These are phyloP conservation scores for Pseudomyrmex cubaensis DNA, from an alignment of 1,140 invertebrate genomes.

Conservation along the genomic window DNA sequence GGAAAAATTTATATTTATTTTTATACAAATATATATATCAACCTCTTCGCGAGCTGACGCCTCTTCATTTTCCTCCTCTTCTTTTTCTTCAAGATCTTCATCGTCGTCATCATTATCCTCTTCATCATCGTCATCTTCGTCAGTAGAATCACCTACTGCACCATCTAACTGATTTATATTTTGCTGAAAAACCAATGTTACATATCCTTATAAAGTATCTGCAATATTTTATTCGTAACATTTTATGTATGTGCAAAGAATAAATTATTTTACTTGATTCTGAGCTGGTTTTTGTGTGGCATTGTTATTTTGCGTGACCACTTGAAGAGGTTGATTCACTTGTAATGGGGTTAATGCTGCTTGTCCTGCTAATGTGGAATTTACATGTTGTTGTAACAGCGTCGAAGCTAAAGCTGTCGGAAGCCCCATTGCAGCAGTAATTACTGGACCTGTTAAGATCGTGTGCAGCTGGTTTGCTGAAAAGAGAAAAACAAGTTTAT, in stretches of 20 bases:
- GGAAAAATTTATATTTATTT: no score
- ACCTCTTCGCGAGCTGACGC: constrained; percentile 87
- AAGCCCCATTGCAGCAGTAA: constrained; percentile 93
- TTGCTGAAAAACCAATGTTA: constrained; percentile 42
- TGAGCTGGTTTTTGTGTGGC: constrained; percentile 75
- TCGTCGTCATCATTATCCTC: constrained; percentile 92
- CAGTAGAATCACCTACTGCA: constrained; percentile 90
- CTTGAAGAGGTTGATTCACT: constrained; percentile 79
- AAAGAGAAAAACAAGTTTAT: constrained; percentile 48
- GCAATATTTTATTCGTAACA: constrained; percentile 18
- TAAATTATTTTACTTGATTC: constrained; percentile 70
- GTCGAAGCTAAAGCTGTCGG: constrained; percentile 91
- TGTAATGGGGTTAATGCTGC: constrained; percentile 82
- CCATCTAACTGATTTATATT: constrained; percentile 89
- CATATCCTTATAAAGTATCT: constrained; percentile 17
- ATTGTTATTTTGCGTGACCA: constrained; percentile 77
- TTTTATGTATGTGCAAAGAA: neutral
- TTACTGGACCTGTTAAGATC: constrained; percentile 92
- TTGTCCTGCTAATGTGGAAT: constrained; percentile 89
- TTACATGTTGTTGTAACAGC: constrained; percentile 94
- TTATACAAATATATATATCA: neutral
- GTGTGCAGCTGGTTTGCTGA: constrained; percentile 87
- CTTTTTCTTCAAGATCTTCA: constrained; percentile 89
- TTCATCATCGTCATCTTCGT: constrained; percentile 92
- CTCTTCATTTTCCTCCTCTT: constrained; percentile 90